Conservation (phyloP, 2,113 vertebrate species). For the Phaethon lepturus region DNA sequence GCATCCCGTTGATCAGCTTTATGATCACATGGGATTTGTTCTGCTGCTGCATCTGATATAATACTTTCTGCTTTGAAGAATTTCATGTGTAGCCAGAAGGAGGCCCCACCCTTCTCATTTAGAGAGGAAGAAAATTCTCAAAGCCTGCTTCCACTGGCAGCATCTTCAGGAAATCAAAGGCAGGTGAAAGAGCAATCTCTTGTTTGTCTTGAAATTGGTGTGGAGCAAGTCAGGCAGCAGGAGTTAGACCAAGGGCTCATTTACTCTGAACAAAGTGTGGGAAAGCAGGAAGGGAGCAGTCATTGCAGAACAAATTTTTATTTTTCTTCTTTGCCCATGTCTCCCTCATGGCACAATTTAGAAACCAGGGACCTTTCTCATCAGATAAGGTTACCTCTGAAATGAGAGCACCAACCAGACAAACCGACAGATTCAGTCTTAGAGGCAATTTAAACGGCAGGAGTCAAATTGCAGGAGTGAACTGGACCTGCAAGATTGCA, state of each 20-base stretch:
- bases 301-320: not conserved
- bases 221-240: slow-evolving; percentile 35
- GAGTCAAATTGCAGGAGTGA: not conserved
- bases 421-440: not conserved
- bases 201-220: slow-evolving; percentile 49
- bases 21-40: slow-evolving; percentile 66
- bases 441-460: slow-evolving; percentile 14
- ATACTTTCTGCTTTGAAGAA: slow-evolving; percentile 40
- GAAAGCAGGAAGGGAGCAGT: slow-evolving; percentile 27
- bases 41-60: slow-evolving; percentile 45
- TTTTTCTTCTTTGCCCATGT: not conserved
- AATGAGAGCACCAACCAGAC: not conserved
- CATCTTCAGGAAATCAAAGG: slow-evolving; percentile 35
- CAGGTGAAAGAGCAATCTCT: slow-evolving; percentile 35
- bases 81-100: not conserved
- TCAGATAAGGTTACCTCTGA: slow-evolving; percentile 27
- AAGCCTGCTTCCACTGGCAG: not conserved
- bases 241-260: slow-evolving; percentile 33
- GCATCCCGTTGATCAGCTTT: slow-evolving; percentile 67
- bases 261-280: slow-evolving; percentile 22
- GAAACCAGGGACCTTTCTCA: slow-evolving; percentile 24
- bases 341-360: not conserved
- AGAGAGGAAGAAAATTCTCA: not conserved
- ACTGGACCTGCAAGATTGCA: not conserved
- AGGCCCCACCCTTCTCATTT: slow-evolving; percentile 43